phyloP scores from a whole-genome alignment of 2,888 invertebrate genomes.

The Ceramica pisi region DNA sequence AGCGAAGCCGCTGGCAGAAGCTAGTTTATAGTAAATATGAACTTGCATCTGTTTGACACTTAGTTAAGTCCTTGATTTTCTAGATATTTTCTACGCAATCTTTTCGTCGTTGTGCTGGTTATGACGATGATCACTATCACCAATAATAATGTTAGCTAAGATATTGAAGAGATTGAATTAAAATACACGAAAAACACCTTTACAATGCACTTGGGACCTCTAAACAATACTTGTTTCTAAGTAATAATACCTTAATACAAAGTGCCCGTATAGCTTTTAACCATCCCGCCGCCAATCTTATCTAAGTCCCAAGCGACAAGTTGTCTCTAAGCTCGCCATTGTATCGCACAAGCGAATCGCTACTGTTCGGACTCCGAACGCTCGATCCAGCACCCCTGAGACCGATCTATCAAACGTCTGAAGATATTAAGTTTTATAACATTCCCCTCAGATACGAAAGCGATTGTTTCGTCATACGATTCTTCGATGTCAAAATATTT shows the following conservation, averaged over 20 bases:
- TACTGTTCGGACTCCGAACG: constrained; percentile 75
- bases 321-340: constrained; percentile 73
- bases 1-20: too few species aligned
- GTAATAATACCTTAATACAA: constrained; percentile 29
- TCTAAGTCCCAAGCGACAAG: constrained; percentile 70
- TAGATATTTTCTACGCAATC: too few species aligned
- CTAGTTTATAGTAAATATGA: too few species aligned
- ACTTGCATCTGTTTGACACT: too few species aligned
- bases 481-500: constrained; percentile 89
- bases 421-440: constrained; percentile 83
- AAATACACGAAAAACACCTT: neutral
- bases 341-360: constrained; percentile 72
- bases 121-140: neutral
- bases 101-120: too few species aligned
- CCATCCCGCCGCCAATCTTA: constrained; percentile 46
- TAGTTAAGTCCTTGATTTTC: too few species aligned
- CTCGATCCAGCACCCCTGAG: constrained; percentile 77
- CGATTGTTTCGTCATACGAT: constrained; percentile 89
- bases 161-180: neutral
- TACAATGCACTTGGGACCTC: constrained; percentile 14
- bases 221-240: constrained; percentile 31
- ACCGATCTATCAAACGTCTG: constrained; percentile 88
- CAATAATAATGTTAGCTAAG: neutral
- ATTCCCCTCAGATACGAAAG: constrained; percentile 81
- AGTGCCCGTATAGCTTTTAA: constrained; percentile 26